phyloP scores from a whole-genome alignment of 2,888 invertebrate species.

The Agapostemon virescens region DNA sequence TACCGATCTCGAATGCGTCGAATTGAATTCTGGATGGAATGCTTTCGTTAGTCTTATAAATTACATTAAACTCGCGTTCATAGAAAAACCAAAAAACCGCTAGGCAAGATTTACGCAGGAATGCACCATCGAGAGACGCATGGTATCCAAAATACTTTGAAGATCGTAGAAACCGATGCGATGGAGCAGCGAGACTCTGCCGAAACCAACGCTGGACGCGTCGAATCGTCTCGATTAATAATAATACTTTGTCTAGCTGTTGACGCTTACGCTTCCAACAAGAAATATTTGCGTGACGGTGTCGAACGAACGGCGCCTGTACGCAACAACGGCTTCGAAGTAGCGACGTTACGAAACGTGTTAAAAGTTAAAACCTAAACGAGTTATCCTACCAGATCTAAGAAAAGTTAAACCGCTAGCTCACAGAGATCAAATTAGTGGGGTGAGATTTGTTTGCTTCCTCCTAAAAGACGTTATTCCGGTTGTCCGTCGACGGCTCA shows the following conservation, averaged over 20 bases:
- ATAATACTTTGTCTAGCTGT: slow-evolving; percentile 39
- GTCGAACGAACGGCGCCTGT: background rate
- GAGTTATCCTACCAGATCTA: slow-evolving; percentile 44
- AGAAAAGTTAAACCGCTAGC: slow-evolving; percentile 31
- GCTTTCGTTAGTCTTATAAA: slow-evolving; percentile 66
- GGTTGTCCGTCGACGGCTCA: slow-evolving; percentile 59
- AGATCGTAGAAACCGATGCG: slow-evolving; percentile 32
- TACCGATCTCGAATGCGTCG: slow-evolving; percentile 41
- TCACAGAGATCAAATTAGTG: slow-evolving; percentile 64
- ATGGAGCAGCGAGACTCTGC: slow-evolving; percentile 45
- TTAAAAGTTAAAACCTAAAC: slow-evolving; percentile 35
- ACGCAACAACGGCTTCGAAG: background rate
- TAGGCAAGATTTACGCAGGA: slow-evolving; percentile 62
- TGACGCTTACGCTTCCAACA: slow-evolving; percentile 6
- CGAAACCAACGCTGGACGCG: slow-evolving; percentile 54
- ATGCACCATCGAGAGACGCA: slow-evolving; percentile 32
- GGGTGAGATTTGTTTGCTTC: slow-evolving; percentile 45
- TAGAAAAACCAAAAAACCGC: slow-evolving; percentile 20
- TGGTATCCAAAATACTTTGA: slow-evolving; percentile 16
- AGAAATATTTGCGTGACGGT: slow-evolving; percentile 22
- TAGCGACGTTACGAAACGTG: slow-evolving; percentile 22
- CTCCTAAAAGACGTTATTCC: slow-evolving; percentile 35
- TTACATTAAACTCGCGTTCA: slow-evolving; percentile 33
- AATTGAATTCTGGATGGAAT: slow-evolving; percentile 73
- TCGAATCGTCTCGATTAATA: slow-evolving; percentile 35